Evolutionary conservation across 1,140 invertebrate genomes (phyloP).

Genomic region (Stegodyphus dumicola): DNA sequence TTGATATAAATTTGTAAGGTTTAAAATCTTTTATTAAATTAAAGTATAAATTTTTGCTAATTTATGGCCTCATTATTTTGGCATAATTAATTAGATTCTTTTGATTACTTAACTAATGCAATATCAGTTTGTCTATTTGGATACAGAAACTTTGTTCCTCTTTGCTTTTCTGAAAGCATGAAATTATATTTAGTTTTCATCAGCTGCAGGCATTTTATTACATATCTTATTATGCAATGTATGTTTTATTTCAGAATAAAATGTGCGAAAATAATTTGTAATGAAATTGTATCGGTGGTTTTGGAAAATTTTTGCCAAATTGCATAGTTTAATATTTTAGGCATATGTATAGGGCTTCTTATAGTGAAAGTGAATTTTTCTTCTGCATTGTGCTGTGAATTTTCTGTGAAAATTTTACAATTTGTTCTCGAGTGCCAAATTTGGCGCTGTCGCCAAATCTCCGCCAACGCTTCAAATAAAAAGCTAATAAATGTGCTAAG

Average conservation of each 20-base stretch:
- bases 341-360: background rate
- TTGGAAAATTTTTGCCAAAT: background rate
- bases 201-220: background rate
- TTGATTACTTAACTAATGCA: too few relatives aligned
- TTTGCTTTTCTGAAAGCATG: too few relatives aligned
- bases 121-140: too few relatives aligned
- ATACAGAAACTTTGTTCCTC: too few relatives aligned
- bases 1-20: too few relatives aligned
- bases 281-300: background rate
- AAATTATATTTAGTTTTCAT: background rate
- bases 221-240: background rate
- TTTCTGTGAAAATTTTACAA: constrained; percentile 34
- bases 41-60: too few relatives aligned
- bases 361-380: background rate
- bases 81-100: too few relatives aligned
- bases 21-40: too few relatives aligned
- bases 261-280: background rate
- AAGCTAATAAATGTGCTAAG: constrained; percentile 34
- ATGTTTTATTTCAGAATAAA: constrained; percentile 5
- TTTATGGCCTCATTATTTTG: too few relatives aligned
- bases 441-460: constrained; percentile 53
- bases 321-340: constrained; percentile 7
- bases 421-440: constrained; percentile 56
- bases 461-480: constrained; percentile 24
- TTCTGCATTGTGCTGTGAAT: constrained; percentile 20